A percentile compares a stretch with the other conserved stretches of the same genome.
phyloP scores from a whole-genome alignment of 2,888 invertebrate genomes.

The Bimastos eiseni region DNA sequence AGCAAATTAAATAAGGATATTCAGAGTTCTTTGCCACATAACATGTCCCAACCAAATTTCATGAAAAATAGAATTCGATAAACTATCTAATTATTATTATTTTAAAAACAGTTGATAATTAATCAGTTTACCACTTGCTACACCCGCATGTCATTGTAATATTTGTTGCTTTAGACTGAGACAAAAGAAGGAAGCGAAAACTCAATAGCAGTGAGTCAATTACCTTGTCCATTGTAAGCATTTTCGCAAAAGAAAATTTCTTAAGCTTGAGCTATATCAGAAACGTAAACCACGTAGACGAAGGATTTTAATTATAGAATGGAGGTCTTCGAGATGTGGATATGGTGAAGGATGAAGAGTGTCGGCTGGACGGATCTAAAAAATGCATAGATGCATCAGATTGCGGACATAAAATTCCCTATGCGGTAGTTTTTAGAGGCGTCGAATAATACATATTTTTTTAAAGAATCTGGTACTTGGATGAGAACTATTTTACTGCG shows the following conservation, averaged over 20 bases:
- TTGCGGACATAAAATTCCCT: too few species aligned
- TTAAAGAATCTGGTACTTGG: background rate
- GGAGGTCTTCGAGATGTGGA: too few species aligned
- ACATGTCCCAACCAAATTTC: background rate
- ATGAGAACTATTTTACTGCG: background rate
- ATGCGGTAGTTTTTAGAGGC: background rate
- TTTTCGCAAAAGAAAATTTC: too few species aligned
- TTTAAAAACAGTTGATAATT: too few species aligned
- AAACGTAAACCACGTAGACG: too few species aligned
- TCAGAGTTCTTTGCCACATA: background rate
- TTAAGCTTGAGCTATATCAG: too few species aligned
- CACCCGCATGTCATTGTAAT: background rate
- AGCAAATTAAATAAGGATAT: background rate
- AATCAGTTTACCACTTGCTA: background rate
- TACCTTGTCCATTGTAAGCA: background rate
- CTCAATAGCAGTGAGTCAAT: background rate
- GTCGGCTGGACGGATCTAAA: too few species aligned
- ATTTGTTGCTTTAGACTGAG: background rate
- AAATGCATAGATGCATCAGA: too few species aligned
- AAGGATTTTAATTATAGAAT: too few species aligned
- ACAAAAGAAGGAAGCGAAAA: background rate
- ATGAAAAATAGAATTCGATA: background rate
- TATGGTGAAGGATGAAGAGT: too few species aligned
- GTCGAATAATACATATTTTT: background rate
- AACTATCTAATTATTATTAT: too few species aligned